Conservation (phyloP, 2,888 invertebrate genomes). For the Macrophya alboannulata region DNA sequence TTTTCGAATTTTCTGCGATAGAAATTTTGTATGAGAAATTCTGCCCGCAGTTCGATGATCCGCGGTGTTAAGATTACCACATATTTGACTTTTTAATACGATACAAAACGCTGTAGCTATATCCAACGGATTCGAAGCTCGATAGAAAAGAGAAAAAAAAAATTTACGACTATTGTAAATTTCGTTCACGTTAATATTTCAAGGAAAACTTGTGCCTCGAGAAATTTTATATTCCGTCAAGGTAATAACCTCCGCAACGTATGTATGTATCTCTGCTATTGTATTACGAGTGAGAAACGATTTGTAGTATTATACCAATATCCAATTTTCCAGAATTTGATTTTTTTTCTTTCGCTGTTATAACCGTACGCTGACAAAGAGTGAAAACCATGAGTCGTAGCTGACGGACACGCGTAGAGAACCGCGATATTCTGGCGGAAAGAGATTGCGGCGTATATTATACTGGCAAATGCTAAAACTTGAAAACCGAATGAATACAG, state of each 20-base stretch:
- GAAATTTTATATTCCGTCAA: neutral
- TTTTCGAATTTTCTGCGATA: neutral
- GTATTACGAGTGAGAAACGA: neutral
- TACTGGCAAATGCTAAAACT: neutral
- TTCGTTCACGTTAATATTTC: slow-evolving; percentile 1
- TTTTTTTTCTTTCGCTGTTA: neutral
- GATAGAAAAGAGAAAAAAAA: no score
- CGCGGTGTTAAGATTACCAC: neutral
- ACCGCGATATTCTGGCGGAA: slow-evolving; percentile 1
- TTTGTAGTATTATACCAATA: neutral
- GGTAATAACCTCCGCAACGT: slow-evolving; percentile 12
- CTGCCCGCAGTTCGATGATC: neutral
- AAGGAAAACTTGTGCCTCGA: slow-evolving; percentile 7
- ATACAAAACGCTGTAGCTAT: neutral
- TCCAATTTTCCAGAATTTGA: neutral
- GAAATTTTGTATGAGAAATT: neutral
- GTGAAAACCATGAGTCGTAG: neutral
- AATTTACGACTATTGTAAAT: neutral
- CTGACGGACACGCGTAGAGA: neutral
- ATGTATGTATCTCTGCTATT: neutral
- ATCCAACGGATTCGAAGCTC: neutral
- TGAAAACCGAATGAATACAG: neutral
- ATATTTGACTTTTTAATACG: neutral
- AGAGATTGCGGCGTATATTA: slow-evolving; percentile 24
- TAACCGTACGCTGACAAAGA: neutral